Conservation (phyloP, 1,140 invertebrate genomes). For the Odontomachus brunneus region DNA sequence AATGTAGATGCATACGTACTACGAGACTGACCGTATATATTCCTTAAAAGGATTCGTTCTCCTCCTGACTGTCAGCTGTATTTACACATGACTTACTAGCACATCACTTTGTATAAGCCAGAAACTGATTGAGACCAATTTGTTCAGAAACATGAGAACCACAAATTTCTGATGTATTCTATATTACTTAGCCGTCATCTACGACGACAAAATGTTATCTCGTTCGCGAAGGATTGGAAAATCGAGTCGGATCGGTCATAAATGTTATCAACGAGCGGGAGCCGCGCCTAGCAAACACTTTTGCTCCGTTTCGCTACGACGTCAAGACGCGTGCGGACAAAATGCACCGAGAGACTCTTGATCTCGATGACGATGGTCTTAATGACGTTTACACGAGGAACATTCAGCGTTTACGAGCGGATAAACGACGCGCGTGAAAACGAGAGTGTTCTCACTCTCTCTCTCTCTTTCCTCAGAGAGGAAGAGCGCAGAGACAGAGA, state of each 20-base stretch:
- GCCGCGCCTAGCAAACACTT: neutral
- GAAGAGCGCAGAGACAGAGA: no score
- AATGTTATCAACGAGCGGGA: slow-evolving; percentile 13
- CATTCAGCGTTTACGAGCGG: slow-evolving; percentile 46
- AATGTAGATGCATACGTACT: no score
- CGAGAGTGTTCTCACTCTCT: neutral
- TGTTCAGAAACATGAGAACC: no score
- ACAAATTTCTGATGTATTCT: no score
- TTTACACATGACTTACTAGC: no score
- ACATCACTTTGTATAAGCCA: no score
- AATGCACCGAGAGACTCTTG: slow-evolving; percentile 20
- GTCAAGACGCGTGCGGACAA: neutral
- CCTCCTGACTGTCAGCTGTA: no score
- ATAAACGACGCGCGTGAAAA: slow-evolving; percentile 22
- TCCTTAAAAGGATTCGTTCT: no score
- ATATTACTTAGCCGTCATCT: no score
- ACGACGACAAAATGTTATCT: neutral
- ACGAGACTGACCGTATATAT: no score
- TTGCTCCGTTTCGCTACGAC: neutral
- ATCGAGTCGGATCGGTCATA: neutral
- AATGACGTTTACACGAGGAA: slow-evolving; percentile 39
- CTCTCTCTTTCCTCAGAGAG: no score
- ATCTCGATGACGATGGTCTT: slow-evolving; percentile 34
- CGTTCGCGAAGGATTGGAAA: neutral
- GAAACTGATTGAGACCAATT: no score